Conservation (phyloP, 2,113 vertebrate species). For the Engystomops pustulosus region DNA sequence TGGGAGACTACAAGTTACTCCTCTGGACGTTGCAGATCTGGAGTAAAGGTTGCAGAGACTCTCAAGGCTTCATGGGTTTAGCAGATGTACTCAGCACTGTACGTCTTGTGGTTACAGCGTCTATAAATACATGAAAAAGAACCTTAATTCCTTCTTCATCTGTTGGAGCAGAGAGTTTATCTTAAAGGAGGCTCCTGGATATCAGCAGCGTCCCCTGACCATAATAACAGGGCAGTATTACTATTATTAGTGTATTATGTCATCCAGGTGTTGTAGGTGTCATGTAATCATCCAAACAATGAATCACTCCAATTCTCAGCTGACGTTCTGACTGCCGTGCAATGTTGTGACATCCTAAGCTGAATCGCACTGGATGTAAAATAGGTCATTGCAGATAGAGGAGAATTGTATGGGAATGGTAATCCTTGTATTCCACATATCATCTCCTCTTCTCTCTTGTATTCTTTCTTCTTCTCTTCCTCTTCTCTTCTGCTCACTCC, state of each 20-base stretch:
- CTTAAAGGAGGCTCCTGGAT: background rate
- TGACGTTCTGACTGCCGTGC: background rate
- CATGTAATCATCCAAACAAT: background rate
- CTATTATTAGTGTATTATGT: background rate
- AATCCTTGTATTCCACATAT: no score
- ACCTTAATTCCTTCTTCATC: background rate
- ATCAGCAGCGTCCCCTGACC: no score
- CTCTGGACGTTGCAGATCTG: background rate
- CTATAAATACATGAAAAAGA: slow-evolving; percentile 14
- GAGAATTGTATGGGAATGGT: background rate
- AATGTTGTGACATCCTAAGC: background rate
- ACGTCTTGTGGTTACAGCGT: slow-evolving; percentile 14
- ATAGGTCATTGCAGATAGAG: background rate
- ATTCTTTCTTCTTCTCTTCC: background rate
- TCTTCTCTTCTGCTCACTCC: background rate
- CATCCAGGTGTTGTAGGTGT: background rate
- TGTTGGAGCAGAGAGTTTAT: background rate
- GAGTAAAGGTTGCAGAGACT: background rate
- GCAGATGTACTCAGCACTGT: background rate
- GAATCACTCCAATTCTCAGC: background rate
- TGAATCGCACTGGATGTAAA: background rate
- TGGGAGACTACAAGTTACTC: no score
- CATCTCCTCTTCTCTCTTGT: background rate
- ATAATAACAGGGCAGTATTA: background rate
- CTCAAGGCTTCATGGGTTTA: background rate